Evolutionary conservation across 2,797 vertebrate genomes (phyloP).

Genomic region (Ceryle rudis): DNA sequence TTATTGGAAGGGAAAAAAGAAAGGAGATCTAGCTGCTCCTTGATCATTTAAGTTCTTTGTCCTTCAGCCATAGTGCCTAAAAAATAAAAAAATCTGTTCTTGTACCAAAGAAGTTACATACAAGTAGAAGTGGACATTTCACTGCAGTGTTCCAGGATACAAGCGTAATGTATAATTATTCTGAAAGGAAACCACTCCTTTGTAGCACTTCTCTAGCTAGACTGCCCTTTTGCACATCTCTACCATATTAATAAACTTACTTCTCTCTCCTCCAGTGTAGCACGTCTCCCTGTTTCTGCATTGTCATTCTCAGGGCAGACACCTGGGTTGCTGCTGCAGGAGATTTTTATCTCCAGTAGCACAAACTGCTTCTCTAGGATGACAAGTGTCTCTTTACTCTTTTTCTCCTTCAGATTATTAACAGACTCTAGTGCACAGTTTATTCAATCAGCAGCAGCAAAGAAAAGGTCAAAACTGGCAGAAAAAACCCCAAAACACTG

Average conservation of each 20-base stretch:
- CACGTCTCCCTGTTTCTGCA: slow-evolving; percentile 37
- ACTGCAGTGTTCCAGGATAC: not conserved
- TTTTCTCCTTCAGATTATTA: not conserved
- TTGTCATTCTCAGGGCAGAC: slow-evolving; percentile 53
- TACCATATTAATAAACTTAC: not conserved
- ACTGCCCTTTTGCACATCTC: not conserved
- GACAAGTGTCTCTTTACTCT: not conserved
- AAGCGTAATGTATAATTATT: not conserved
- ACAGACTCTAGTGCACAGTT: not conserved
- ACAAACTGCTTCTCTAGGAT: not conserved
- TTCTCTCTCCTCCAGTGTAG: not conserved
- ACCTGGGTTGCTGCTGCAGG: slow-evolving; percentile 40
- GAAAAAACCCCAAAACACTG: not conserved
- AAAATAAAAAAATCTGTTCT: not conserved
- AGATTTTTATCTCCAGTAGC: not conserved
- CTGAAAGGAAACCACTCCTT: not conserved
- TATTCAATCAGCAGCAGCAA: not conserved
- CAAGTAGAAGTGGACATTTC: not conserved
- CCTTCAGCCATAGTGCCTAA: not conserved
- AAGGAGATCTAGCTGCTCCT: not conserved
- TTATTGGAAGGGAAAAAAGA: not conserved
- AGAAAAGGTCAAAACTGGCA: not conserved
- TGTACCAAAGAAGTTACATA: not conserved
- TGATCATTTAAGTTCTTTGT: not conserved
- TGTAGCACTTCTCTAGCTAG: not conserved